Percentiles rank a stretch among this genome's conserved stretches.
Evolutionary conservation across 2,113 vertebrate genomes (phyloP).

Genomic region (Centropristis striata): DNA sequence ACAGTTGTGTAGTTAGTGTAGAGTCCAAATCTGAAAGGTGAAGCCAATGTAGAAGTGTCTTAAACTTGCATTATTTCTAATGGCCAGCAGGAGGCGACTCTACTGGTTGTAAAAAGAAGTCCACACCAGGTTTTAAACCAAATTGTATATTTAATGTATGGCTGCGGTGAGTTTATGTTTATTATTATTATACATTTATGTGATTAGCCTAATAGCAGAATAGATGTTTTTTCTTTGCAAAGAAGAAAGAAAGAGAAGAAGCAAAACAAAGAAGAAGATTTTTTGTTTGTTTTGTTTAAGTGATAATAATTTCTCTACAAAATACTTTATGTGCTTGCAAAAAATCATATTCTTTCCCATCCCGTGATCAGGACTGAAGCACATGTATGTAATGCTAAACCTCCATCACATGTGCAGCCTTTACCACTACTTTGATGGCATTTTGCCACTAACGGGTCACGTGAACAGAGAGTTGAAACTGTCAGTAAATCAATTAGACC

Average conservation of each 20-base stretch:
- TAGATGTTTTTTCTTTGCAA: too few relatives aligned
- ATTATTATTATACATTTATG: neutral
- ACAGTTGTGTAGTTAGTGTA: too few relatives aligned
- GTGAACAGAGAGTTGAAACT: constrained; percentile 2
- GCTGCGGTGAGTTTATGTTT: neutral
- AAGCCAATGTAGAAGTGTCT: too few relatives aligned
- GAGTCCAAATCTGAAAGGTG: too few relatives aligned
- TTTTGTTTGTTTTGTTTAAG: too few relatives aligned
- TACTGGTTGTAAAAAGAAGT: too few relatives aligned
- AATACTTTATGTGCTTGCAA: constrained; percentile 16
- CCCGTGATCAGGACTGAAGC: neutral
- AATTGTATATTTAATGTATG: neutral
- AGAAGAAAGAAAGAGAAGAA: too few relatives aligned
- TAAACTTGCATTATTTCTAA: too few relatives aligned
- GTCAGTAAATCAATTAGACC: constrained; percentile 12
- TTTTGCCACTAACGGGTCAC: constrained; percentile 5
- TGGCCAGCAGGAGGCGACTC: too few relatives aligned
- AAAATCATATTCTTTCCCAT: neutral
- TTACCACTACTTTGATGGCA: constrained; percentile 19
- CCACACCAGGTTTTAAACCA: too few relatives aligned
- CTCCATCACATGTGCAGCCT: constrained; percentile 40
- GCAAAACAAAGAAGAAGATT: too few relatives aligned
- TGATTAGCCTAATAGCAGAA: neutral
- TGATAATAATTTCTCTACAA: constrained; percentile 13
- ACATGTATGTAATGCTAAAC: constrained; percentile 5